These are phyloP conservation scores for Linnaemya tessellans DNA, from an alignment of 2,888 invertebrate species.

Conservation along the genomic window DNA sequence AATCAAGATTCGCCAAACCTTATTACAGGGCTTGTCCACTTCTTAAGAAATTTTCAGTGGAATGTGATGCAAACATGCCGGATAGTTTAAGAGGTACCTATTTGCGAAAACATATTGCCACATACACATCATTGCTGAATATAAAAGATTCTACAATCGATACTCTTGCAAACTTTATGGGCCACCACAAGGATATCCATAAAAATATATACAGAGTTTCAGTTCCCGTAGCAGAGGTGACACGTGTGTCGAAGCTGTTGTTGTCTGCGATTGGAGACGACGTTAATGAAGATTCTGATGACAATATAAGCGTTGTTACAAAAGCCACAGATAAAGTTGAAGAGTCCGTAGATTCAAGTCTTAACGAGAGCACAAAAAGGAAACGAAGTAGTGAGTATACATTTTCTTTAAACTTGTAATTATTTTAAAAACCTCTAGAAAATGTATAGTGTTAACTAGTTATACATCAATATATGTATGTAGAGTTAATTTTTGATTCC, in stretches of 20 bases:
- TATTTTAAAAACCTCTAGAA: too few species aligned
- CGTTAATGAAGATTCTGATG: too few species aligned
- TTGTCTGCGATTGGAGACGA: conserved; percentile 2
- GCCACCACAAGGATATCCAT: not conserved
- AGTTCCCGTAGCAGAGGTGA: not conserved
- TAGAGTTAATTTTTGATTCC: too few species aligned
- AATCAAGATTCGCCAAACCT: not conserved
- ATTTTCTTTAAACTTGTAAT: too few species aligned
- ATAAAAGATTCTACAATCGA: conserved; percentile 5
- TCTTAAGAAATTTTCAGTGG: conserved; percentile 4
- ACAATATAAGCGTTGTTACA: too few species aligned
- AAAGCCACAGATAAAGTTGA: too few species aligned
- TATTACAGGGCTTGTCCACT: conserved; percentile 35
- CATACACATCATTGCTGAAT: not conserved
- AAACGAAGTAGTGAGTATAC: too few species aligned
- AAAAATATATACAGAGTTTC: conserved; percentile 6
- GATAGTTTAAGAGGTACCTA: conserved; percentile 36
- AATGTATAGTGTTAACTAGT: too few species aligned
- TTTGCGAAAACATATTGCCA: conserved; percentile 20
- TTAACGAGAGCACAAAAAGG: too few species aligned
- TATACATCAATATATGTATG: too few species aligned
- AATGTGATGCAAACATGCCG: not conserved
- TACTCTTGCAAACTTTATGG: conserved; percentile 1
- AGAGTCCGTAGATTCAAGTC: too few species aligned
- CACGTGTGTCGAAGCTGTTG: not conserved